A percentile compares a stretch with the other conserved stretches of the same genome.
Evolutionary conservation across 2,888 invertebrate species (phyloP).

Genomic region (Torymus auratus): DNA sequence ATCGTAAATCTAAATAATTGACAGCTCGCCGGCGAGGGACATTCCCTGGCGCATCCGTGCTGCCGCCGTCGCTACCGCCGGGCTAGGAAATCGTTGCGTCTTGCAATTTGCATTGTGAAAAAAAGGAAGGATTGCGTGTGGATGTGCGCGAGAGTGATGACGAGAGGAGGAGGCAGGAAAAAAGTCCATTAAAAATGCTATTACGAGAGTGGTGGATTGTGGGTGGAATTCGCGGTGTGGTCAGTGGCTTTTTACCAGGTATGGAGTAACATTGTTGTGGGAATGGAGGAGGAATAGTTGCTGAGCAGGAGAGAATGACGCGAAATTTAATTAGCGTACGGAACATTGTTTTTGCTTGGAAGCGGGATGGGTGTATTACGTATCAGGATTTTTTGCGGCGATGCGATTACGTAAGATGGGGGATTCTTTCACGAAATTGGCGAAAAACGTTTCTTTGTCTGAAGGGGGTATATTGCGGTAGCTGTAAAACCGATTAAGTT

Average conservation of each 20-base stretch:
- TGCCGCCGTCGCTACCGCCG: neutral
- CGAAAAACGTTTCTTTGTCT: too few relatives aligned
- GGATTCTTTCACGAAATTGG: too few relatives aligned
- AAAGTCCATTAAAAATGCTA: slow-evolving; percentile 32
- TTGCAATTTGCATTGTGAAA: slow-evolving; percentile 48
- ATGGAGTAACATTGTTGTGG: too few relatives aligned
- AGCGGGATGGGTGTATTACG: neutral
- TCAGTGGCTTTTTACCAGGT: too few relatives aligned
- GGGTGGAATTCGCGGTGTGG: slow-evolving; percentile 32
- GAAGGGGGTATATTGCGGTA: too few relatives aligned
- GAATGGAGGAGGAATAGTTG: neutral
- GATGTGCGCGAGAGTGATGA: neutral
- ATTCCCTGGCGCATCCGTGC: slow-evolving; percentile 24
- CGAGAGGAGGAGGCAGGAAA: neutral
- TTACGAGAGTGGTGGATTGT: slow-evolving; percentile 28
- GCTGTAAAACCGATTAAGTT: too few relatives aligned
- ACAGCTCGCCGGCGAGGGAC: slow-evolving; percentile 64
- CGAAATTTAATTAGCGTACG: neutral
- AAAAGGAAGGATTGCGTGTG: slow-evolving; percentile 6
- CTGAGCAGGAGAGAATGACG: neutral
- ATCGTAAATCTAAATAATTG: slow-evolving; percentile 74
- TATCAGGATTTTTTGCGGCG: neutral
- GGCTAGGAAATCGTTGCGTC: slow-evolving; percentile 45
- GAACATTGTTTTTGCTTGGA: neutral
- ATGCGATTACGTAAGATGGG: neutral